Percentiles rank a stretch among this genome's conserved stretches.
Conservation (phyloP, 1,140 invertebrate species). For the Ridgeia piscesae region DNA sequence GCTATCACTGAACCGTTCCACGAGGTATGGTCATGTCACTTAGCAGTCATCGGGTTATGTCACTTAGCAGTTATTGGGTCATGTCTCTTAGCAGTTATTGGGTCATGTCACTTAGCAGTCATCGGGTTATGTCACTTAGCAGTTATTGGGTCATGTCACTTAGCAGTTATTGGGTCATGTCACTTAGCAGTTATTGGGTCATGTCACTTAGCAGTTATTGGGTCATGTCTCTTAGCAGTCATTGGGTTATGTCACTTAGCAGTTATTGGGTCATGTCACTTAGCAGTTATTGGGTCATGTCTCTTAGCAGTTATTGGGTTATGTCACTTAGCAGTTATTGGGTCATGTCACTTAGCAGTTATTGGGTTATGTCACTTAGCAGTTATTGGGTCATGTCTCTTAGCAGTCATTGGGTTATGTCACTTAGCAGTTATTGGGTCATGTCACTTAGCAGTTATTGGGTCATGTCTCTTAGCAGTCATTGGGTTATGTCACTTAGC, state of each 20-base stretch:
- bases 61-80: neutral
- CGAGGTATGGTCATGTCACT: constrained; percentile 62
- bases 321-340: neutral
- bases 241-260: neutral
- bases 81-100: neutral
- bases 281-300: constrained; percentile 11
- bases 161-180: constrained; percentile 11
- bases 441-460: neutral
- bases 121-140: neutral
- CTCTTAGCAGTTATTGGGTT: neutral
- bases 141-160: neutral
- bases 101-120: neutral
- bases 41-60: constrained; percentile 11
- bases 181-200: neutral
- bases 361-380: neutral
- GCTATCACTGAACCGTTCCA: constrained; percentile 88
- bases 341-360: neutral
- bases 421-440: neutral
- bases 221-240: neutral
- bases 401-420: constrained; percentile 11
- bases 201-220: neutral
- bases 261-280: neutral
- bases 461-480: neutral
- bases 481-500: neutral
- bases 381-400: neutral